phyloP scores from a whole-genome alignment of 2,888 invertebrate genomes.

The Himalopsyche kuldschensis region DNA sequence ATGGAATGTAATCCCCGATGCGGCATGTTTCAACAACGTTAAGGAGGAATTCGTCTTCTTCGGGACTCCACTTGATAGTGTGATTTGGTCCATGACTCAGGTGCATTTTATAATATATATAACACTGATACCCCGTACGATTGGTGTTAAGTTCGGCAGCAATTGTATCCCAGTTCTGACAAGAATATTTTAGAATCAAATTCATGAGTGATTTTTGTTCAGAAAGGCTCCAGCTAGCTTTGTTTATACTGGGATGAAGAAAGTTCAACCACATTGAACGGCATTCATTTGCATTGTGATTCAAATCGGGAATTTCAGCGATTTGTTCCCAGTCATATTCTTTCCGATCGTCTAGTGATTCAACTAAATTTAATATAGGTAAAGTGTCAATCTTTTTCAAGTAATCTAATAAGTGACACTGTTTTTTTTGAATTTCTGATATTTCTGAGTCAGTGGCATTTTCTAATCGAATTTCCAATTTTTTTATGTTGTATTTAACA shows the following conservation, averaged over 20 bases:
- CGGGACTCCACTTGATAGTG: slow-evolving; percentile 61
- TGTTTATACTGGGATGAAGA: slow-evolving; percentile 69
- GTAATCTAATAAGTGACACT: background rate
- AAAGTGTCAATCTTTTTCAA: slow-evolving; percentile 38
- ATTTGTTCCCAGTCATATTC: slow-evolving; percentile 65
- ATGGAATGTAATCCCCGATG: slow-evolving; percentile 70
- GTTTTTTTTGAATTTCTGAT: background rate
- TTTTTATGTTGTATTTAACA: slow-evolving; percentile 43
- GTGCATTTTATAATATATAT: slow-evolving; percentile 61
- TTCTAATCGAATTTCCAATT: slow-evolving; percentile 43
- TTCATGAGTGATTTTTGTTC: slow-evolving; percentile 57
- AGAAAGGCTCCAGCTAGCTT: slow-evolving; percentile 54
- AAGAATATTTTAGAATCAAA: slow-evolving; percentile 51
- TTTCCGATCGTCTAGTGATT: slow-evolving; percentile 46
- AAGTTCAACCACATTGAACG: slow-evolving; percentile 71
- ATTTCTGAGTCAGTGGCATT: slow-evolving; percentile 41
- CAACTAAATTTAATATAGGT: slow-evolving; percentile 46
- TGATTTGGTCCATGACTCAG: slow-evolving; percentile 19
- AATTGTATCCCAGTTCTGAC: slow-evolving; percentile 69
- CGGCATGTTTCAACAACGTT: slow-evolving; percentile 65
- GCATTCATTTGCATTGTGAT: slow-evolving; percentile 68
- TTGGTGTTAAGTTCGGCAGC: slow-evolving; percentile 59
- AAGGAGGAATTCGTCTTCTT: slow-evolving; percentile 69
- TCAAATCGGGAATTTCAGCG: slow-evolving; percentile 51
- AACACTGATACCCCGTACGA: slow-evolving; percentile 71